phyloP scores from a whole-genome alignment of 1,140 invertebrate genomes.

The Latrodectus geometricus region DNA sequence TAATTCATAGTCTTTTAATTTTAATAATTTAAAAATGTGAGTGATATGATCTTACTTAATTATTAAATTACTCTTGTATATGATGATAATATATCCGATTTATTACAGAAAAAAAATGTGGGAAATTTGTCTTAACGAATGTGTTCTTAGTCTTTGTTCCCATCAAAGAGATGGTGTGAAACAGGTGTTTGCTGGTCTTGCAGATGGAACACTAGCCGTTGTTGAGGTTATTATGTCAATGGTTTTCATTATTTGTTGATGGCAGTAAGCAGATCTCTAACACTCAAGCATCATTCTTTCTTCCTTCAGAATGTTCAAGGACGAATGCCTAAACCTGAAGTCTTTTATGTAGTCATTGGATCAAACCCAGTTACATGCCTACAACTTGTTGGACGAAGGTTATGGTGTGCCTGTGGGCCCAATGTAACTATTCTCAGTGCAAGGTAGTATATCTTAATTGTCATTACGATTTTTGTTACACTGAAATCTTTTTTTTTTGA shows the following conservation, averaged over 20 bases:
- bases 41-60: no score
- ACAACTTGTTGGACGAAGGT: conserved; percentile 68
- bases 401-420: conserved; percentile 73
- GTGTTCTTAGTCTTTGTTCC: conserved; percentile 69
- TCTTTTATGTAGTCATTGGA: conserved; percentile 72
- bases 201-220: conserved; percentile 73
- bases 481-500: no score
- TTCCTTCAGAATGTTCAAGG: conserved; percentile 51
- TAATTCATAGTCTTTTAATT: no score
- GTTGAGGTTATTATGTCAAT: conserved; percentile 68
- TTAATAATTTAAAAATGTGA: no score
- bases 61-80: not conserved
- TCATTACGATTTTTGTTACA: no score
- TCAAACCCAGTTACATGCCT: conserved; percentile 69
- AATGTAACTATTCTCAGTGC: conserved; percentile 71
- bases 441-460: conserved; percentile 64
- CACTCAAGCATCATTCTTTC: not conserved
- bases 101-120: conserved; percentile 68
- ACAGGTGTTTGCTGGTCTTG: conserved; percentile 70
- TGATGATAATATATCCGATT: not conserved
- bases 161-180: conserved; percentile 66
- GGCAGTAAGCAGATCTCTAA: not conserved
- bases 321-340: conserved; percentile 63
- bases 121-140: conserved; percentile 71
- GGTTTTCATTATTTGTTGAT: not conserved